Conservation (phyloP, 2,113 vertebrate species). For the Hypanus sabinus region DNA sequence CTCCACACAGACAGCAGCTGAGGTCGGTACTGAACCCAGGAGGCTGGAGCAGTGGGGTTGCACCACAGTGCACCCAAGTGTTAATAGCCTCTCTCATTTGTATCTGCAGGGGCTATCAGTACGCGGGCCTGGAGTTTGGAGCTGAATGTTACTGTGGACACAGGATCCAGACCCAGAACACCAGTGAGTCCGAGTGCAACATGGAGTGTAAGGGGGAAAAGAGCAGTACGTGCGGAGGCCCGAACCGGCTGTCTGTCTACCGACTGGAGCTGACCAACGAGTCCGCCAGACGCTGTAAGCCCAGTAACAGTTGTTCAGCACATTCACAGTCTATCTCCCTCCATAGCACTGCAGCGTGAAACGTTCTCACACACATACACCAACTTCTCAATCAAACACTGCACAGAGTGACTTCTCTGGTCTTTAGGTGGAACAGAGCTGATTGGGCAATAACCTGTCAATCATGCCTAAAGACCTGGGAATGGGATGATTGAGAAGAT, state of each 20-base stretch:
- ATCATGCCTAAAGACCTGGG: not conserved
- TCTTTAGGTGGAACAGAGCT: not conserved
- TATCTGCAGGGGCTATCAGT: slow-evolving; percentile 81
- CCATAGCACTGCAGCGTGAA: not conserved
- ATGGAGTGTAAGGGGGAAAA: slow-evolving; percentile 92
- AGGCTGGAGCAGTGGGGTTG: too few species aligned
- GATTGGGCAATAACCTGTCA: not conserved
- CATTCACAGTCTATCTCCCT: too few species aligned
- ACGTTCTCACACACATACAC: not conserved
- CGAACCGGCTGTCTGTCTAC: slow-evolving; percentile 86
- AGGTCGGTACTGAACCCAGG: too few species aligned
- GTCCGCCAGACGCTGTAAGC: slow-evolving; percentile 83
- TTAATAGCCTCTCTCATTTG: not conserved
- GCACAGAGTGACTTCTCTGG: not conserved
- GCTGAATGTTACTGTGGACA: slow-evolving; percentile 95
- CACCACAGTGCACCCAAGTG: too few species aligned
- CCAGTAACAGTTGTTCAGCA: not conserved
- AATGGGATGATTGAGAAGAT: not conserved
- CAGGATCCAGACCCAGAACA: slow-evolving; percentile 79
- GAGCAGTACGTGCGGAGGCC: slow-evolving; percentile 74
- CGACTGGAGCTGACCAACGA: slow-evolving; percentile 90
- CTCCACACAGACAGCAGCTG: too few species aligned
- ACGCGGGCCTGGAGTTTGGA: slow-evolving; percentile 87
- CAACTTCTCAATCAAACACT: not conserved
- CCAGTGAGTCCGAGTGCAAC: slow-evolving; percentile 76